Base-by-base conservation (phyloP, 2,888 invertebrate genomes). In the Acleris cristana region DNA sequence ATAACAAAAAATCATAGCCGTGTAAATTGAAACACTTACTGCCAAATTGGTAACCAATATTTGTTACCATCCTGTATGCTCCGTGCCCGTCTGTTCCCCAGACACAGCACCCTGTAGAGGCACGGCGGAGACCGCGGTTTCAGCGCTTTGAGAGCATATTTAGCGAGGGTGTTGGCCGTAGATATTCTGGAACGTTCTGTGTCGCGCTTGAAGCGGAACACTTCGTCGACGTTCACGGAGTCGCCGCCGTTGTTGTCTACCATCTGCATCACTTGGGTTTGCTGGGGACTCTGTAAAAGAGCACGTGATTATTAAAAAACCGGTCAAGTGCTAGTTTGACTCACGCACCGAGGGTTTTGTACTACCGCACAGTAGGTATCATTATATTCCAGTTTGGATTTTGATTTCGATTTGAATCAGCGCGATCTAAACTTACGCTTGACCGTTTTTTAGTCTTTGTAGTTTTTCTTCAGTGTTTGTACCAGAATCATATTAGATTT, bases 31-130 rank as follows among this genome's bases (percentile, higher is more conserved):
- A 53, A 18, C 70, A 88, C 87, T 87, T 90, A 96, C 96, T 96
- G 95, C 96, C 96, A 96, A 70, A 96, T 91, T 0, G 96, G 96
- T 65, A 96, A 86, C 95, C 96, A 96, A 73, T 95, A 93, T 80
- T 94, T 94, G 68, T 94, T 94, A 10, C 88, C 91, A 65, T 94
- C 94, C 0, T 83, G 79, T 60, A 94, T 80, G 26, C 83, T 84
- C 69, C 95, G 93, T 0, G 95, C 95, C 73, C 90, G 93, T 74
- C 92, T 94, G 78, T 96, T 96, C 59, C 95, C 95, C 56, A 95
- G 92, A 79, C 96, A 96, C 26, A 96, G 84, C 2, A 93, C 86
- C 70, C 94, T 92, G 56, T 95, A 93, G 45, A 96, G 84, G 77
- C 96, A 96, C 79, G 67, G 94, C 87, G 75, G 93, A 69, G 86